Conservation (phyloP, 2,888 invertebrate genomes). For the Drosophila pseudotakahashii region DNA sequence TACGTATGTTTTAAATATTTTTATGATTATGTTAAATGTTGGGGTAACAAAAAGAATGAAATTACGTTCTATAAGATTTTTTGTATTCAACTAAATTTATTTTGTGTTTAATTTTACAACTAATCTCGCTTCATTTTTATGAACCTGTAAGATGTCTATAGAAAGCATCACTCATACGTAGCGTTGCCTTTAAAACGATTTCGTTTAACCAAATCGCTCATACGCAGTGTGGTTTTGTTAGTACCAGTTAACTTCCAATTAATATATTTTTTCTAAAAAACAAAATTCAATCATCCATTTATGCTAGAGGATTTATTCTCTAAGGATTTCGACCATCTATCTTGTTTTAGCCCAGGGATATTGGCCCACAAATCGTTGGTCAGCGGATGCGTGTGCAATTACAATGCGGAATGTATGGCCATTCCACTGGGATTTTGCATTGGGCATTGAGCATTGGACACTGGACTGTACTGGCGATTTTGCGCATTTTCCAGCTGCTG, state of each 20-base stretch:
- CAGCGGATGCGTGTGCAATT: constrained; percentile 32
- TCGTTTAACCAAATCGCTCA: not conserved
- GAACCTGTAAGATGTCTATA: not conserved
- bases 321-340: too few relatives aligned
- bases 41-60: too few relatives aligned
- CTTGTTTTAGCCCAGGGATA: not conserved
- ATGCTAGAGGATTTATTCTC: too few relatives aligned
- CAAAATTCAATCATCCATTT: too few relatives aligned
- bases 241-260: too few relatives aligned
- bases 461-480: constrained; percentile 19
- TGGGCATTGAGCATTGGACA: constrained; percentile 17
- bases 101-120: too few relatives aligned
- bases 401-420: constrained; percentile 28
- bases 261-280: too few relatives aligned
- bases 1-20: not conserved
- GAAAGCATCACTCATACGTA: not conserved
- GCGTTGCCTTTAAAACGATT: not conserved
- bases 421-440: constrained; percentile 35
- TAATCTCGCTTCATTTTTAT: too few relatives aligned
- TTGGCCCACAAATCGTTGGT: constrained; percentile 10
- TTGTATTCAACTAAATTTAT: too few relatives aligned
- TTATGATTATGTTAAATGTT: not conserved
- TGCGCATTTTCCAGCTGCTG: constrained; percentile 42
- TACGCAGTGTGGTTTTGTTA: not conserved
- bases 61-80: too few relatives aligned